These are phyloP conservation scores for Euzophera pinguis DNA, from an alignment of 2,888 invertebrate genomes.

Conservation along the genomic window DNA sequence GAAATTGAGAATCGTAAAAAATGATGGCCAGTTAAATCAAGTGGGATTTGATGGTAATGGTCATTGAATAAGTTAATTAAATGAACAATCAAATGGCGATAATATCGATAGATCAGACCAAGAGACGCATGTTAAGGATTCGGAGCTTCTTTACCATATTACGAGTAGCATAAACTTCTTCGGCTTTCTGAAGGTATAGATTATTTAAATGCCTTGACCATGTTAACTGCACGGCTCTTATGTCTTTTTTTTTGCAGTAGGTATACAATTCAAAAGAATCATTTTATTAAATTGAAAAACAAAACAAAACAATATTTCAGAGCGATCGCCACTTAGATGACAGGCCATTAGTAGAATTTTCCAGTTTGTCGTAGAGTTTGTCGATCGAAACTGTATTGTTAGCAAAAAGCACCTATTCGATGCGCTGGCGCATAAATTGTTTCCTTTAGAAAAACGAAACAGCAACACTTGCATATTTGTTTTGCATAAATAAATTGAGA, in stretches of 20 bases:
- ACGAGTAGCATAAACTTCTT: too few species aligned
- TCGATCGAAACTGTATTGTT: background rate
- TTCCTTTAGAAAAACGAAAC: background rate
- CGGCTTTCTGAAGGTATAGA: too few species aligned
- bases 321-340: background rate
- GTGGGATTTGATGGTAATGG: background rate
- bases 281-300: too few species aligned
- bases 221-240: too few species aligned
- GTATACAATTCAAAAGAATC: too few species aligned
- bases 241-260: too few species aligned
- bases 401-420: conserved; percentile 4
- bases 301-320: background rate
- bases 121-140: too few species aligned
- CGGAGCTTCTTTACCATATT: too few species aligned
- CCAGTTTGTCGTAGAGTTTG: background rate
- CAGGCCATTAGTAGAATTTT: background rate
- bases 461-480: background rate
- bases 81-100: background rate
- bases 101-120: too few species aligned
- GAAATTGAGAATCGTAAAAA: background rate
- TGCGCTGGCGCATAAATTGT: background rate
- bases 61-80: too few species aligned
- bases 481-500: background rate
- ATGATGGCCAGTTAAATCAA: background rate
- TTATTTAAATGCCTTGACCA: too few species aligned